Evolutionary conservation across 2,888 invertebrate species (phyloP).

Genomic region (Dimorphilus gyrociliatus): DNA sequence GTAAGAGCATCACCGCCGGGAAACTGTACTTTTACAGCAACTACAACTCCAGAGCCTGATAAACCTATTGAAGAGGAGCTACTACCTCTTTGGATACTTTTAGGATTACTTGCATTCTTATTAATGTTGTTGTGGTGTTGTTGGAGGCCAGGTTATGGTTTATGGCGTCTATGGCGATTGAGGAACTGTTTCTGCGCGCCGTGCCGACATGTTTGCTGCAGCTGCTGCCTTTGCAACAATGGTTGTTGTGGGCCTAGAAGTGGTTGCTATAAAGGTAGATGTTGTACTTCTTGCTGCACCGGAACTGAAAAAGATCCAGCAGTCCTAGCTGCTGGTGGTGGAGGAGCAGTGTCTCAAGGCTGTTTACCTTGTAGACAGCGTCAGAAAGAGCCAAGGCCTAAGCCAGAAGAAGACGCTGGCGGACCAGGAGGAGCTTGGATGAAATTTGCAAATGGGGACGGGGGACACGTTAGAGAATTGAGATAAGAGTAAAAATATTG

Average conservation of each 20-base stretch:
- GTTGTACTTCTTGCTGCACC: neutral
- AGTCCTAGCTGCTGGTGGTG: too few relatives aligned
- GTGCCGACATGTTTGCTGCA: constrained; percentile 3
- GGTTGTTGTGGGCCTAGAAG: constrained; percentile 6
- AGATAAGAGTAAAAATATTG: too few relatives aligned
- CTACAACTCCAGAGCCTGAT: constrained; percentile 3
- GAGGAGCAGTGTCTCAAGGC: too few relatives aligned
- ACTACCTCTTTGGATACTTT: constrained; percentile 10
- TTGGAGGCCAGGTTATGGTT: constrained; percentile 18
- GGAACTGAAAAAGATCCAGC: constrained; percentile 3
- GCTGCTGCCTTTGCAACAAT: constrained; percentile 3
- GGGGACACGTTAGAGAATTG: too few relatives aligned
- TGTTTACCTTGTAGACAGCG: too few relatives aligned
- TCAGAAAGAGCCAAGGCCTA: too few relatives aligned
- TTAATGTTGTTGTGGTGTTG: constrained; percentile 17
- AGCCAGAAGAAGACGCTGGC: too few relatives aligned
- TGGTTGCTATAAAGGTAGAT: constrained; percentile 3
- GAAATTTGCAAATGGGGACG: too few relatives aligned
- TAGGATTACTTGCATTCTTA: constrained; percentile 8
- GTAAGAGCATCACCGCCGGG: constrained; percentile 10
- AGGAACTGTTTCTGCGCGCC: constrained; percentile 14
- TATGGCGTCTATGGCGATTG: constrained; percentile 17
- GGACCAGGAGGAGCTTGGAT: too few relatives aligned
- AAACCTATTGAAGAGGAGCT: too few relatives aligned
- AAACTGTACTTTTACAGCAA: constrained; percentile 8